Percentiles rank a stretch among this genome's conserved stretches.
phyloP scores from a whole-genome alignment of 2,888 invertebrate species.

The Xanthostigma xanthostigma region DNA sequence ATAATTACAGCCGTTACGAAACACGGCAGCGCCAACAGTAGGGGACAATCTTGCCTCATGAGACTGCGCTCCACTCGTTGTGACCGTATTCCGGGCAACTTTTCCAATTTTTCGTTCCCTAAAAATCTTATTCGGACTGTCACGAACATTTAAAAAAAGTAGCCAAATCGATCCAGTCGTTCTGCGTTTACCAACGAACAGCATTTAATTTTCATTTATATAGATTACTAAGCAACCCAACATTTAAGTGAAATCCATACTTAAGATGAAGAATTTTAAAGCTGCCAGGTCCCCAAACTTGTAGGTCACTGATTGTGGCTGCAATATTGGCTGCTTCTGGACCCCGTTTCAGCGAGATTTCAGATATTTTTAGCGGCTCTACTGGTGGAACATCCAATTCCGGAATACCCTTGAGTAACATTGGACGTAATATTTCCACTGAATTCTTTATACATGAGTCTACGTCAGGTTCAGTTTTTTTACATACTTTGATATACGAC shows the following conservation, averaged over 20 bases:
- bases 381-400: conserved; percentile 37
- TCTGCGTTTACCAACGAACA: too few species aligned
- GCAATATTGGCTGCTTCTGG: conserved; percentile 30
- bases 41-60: too few species aligned
- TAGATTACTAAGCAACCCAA: background rate
- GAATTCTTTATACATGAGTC: conserved; percentile 25
- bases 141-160: too few species aligned
- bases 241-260: conserved; percentile 27
- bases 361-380: conserved; percentile 30
- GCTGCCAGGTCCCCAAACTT: conserved; percentile 42
- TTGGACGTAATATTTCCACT: conserved; percentile 22
- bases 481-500: conserved; percentile 24
- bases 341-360: conserved; percentile 20
- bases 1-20: too few species aligned
- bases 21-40: too few species aligned
- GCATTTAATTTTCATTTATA: too few species aligned
- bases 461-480: conserved; percentile 22
- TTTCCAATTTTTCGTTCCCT: too few species aligned
- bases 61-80: too few species aligned
- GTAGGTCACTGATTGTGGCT: conserved; percentile 43
- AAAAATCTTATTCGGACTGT: too few species aligned
- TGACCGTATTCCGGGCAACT: too few species aligned
- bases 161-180: too few species aligned
- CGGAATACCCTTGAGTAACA: conserved; percentile 28
- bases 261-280: conserved; percentile 42